Evolutionary conservation across 2,113 vertebrate species (phyloP), one percentile per base, ranked within the genome.

Genomic region (Phycodurus eques): DNA sequence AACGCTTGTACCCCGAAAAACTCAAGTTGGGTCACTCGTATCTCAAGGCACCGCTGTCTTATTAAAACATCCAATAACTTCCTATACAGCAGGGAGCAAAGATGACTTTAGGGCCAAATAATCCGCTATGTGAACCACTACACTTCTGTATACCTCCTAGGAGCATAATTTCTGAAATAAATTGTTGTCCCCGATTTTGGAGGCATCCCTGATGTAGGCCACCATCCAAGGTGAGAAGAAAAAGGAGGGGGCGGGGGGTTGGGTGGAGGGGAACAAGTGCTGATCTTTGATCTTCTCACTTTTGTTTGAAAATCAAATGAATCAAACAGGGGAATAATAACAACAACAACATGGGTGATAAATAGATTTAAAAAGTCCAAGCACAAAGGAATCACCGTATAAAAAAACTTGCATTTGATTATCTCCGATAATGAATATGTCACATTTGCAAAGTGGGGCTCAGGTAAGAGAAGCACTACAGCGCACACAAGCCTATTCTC

Each of bases 261-360:
- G 35, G 33, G 27, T 82, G 75, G 81, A 84, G 71, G 73, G 76
- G 70, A 75, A 75, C 56, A 69, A 81, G 80, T 82, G 87, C 86
- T 92, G 90, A 93, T 93, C 93, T 91, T 90, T 93, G 91, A 92
- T 92, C 91, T 86, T 89, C 89, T 86, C 87, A 88, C 88, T 92
- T 92, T 92, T 92, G 88, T 92, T 92, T 92, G 90, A 88, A 92
- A 92, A 93, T 93, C 88, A 90, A 92, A 91, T 89, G 90, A 79
- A 92, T 91, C 85, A 93, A 92, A 91, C 88, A 64, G 75, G 88
- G 86, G 90, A 92, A 93, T 85, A 90, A 87, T 72, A 91, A 90
- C 87, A 90, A 88, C 79, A 85, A 79, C 42, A 90, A 85, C 75
- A 87, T 70, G 27, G 80, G 87, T 77, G 78, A 87, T 86, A 82